Conservation (phyloP, 2,113 vertebrate species). For the Merops nubicus region DNA sequence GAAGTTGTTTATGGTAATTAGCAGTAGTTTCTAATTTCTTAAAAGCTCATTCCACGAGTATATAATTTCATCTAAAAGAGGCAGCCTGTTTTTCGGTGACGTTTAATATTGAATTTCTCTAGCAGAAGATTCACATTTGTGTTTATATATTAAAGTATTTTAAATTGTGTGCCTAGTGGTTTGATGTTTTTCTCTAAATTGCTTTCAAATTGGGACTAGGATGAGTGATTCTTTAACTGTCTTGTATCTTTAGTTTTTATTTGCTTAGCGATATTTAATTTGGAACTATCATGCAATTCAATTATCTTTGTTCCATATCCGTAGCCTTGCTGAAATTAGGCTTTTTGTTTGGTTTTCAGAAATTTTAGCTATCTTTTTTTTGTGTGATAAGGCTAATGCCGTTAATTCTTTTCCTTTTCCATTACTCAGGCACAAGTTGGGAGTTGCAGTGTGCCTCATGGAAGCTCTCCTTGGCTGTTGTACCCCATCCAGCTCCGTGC, state of each 20-base stretch:
- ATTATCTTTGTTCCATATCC: conserved; percentile 11
- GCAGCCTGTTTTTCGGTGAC: background rate
- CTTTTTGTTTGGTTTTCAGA: background rate
- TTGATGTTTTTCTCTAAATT: conserved; percentile 9
- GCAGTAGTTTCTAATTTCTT: background rate
- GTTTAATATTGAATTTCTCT: background rate
- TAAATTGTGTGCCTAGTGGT: background rate
- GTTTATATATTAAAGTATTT: background rate
- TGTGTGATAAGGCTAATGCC: background rate
- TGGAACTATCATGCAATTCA: background rate
- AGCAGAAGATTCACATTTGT: background rate
- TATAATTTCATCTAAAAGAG: background rate
- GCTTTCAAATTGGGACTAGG: background rate
- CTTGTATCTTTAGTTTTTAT: background rate
- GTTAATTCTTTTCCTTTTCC: background rate
- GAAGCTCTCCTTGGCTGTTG: fast-evolving
- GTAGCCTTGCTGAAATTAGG: background rate
- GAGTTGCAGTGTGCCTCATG: background rate
- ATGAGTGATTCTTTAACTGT: conserved; percentile 2
- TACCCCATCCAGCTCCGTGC: fast-evolving
- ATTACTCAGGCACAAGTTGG: background rate
- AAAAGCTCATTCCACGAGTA: background rate
- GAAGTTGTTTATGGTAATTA: background rate
- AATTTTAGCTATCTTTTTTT: background rate
- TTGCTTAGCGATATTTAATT: conserved; percentile 1